These are phyloP conservation scores for Thalassophryne amazonica DNA, from an alignment of 2,797 vertebrate species.

Conservation along the genomic window DNA sequence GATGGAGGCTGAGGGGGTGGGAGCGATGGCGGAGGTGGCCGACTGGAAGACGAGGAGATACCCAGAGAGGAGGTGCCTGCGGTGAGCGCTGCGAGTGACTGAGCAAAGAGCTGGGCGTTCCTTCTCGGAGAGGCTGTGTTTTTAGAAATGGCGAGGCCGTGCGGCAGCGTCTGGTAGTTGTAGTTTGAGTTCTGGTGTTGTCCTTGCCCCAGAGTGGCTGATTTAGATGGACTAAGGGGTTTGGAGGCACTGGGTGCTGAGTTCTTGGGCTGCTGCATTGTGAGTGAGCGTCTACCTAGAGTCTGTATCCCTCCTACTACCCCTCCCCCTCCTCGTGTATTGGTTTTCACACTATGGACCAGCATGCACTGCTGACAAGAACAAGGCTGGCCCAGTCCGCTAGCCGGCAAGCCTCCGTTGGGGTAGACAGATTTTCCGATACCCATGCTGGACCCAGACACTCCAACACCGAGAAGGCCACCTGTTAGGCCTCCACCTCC, in stretches of 20 bases:
- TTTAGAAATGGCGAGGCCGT: conserved; percentile 72
- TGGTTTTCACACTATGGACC: conserved; percentile 88
- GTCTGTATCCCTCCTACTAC: conserved; percentile 47
- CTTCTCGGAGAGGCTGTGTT: conserved; percentile 59
- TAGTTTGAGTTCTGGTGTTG: conserved; percentile 54
- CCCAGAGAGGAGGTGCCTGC: conserved; percentile 63
- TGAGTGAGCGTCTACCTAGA: conserved; percentile 57
- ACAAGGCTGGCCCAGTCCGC: conserved; percentile 74
- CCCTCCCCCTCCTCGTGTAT: conserved; percentile 42
- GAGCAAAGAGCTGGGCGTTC: conserved; percentile 74
- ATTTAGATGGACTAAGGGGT: conserved; percentile 53
- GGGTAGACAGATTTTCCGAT: conserved; percentile 53
- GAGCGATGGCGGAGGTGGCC: conserved; percentile 67
- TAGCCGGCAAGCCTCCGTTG: conserved; percentile 53
- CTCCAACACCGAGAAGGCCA: conserved; percentile 75
- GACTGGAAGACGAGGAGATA: conserved; percentile 59
- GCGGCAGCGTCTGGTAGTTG: conserved; percentile 74
- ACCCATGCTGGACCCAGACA: conserved; percentile 66
- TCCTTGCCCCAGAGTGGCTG: conserved; percentile 59
- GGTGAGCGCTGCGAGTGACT: conserved; percentile 71
- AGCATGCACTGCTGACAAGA: conserved; percentile 92
- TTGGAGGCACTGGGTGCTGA: conserved; percentile 16
- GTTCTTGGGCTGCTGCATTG: conserved; percentile 56
- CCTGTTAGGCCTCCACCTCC: conserved; percentile 63
- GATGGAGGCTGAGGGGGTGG: conserved; percentile 66